Evolutionary conservation across 2,888 invertebrate species (phyloP).

Genomic region (Allacma fusca): DNA sequence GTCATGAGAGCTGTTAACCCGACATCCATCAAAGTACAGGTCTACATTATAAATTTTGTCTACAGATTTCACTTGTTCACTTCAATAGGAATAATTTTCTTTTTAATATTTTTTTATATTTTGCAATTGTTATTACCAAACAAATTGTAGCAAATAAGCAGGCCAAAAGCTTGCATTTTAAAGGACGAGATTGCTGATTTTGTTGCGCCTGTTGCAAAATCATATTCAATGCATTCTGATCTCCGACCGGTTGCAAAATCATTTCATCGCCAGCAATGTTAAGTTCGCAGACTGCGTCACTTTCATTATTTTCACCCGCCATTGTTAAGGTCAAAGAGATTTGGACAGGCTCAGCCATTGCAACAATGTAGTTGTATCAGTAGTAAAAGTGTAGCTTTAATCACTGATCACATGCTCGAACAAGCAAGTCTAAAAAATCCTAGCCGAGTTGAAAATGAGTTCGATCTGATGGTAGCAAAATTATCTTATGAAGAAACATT

Average conservation of each 20-base stretch:
- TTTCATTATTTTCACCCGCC: not conserved
- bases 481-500: too few species aligned
- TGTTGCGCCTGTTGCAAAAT: constrained; percentile 26
- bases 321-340: constrained; percentile 1
- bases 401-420: too few species aligned
- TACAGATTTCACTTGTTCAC: too few species aligned
- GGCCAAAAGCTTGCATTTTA: constrained; percentile 15
- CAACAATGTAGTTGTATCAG: too few species aligned
- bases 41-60: not conserved
- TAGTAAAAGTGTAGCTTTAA: too few species aligned
- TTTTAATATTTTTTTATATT: not conserved
- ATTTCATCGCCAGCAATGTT: constrained; percentile 6
- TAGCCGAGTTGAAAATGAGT: too few species aligned
- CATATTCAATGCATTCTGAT: constrained; percentile 22
- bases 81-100: not conserved
- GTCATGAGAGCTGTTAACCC: not conserved
- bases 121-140: constrained; percentile 17
- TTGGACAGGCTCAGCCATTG: not conserved
- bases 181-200: not conserved
- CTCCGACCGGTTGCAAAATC: constrained; percentile 11
- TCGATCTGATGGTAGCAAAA: too few species aligned
- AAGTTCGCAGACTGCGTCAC: constrained; percentile 19
- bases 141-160: constrained; percentile 25
- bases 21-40: constrained; percentile 18
- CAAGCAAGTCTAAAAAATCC: too few species aligned